These are phyloP conservation scores for Leuciscus waleckii DNA, from an alignment of 2,797 vertebrate species.

Conservation along the genomic window DNA sequence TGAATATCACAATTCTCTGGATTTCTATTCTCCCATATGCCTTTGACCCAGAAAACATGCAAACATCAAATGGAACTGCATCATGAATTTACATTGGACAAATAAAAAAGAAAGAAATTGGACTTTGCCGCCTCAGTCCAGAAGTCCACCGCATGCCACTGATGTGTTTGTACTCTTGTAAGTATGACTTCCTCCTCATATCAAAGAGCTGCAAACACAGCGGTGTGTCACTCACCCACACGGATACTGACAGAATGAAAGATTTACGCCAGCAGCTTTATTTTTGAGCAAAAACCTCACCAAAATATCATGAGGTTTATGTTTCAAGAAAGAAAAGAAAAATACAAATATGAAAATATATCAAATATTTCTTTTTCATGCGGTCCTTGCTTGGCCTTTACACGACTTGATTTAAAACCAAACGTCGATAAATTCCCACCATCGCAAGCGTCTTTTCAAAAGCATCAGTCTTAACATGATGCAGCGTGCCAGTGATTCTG, in stretches of 20 bases:
- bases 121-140: neutral
- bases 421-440: conserved; percentile 4
- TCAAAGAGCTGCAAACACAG: conserved; percentile 22
- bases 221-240: conserved; percentile 24
- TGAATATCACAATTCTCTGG: neutral
- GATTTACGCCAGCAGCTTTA: conserved; percentile 44
- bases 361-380: neutral
- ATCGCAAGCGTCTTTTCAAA: conserved; percentile 16
- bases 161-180: conserved; percentile 8
- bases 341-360: neutral
- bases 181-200: conserved; percentile 21
- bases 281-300: neutral
- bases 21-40: neutral
- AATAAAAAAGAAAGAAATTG: neutral
- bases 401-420: conserved; percentile 21
- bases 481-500: conserved; percentile 26
- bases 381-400: conserved; percentile 9
- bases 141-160: neutral
- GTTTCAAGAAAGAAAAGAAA: neutral
- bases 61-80: conserved; percentile 20
- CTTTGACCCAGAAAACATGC: conserved; percentile 2
- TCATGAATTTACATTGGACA: neutral
- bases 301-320: neutral
- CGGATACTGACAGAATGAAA: conserved; percentile 47
- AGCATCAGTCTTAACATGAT: conserved; percentile 39